phyloP scores from a whole-genome alignment of 2,797 vertebrate genomes.

The Myotis planiceps region DNA sequence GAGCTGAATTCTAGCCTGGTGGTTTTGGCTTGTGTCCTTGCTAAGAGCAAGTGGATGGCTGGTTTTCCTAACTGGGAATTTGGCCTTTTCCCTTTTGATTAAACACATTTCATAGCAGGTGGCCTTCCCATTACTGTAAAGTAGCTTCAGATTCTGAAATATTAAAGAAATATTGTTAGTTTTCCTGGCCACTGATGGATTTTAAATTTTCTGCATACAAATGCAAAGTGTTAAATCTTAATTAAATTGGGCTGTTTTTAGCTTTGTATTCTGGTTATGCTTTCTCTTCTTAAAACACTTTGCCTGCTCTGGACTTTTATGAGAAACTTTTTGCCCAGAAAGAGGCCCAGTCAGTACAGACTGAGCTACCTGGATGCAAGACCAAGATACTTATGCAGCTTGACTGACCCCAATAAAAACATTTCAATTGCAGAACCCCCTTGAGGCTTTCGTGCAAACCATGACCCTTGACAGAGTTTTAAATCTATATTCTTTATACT shows the following conservation, averaged over 20 bases:
- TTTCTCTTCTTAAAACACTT: slow-evolving; percentile 47
- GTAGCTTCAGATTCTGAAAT: slow-evolving; percentile 86
- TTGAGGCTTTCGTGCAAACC: not conserved
- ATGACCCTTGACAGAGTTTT: not conserved
- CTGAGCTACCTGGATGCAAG: not conserved
- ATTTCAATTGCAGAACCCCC: not conserved
- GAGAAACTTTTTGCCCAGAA: not conserved
- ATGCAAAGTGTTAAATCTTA: slow-evolving; percentile 79
- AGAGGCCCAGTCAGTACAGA: not conserved
- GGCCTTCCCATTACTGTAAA: slow-evolving; percentile 81
- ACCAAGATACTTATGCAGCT: not conserved
- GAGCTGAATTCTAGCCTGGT: not conserved
- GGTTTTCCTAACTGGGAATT: slow-evolving; percentile 43
- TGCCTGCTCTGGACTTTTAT: not conserved
- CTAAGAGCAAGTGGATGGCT: not conserved
- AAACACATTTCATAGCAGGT: slow-evolving; percentile 74
- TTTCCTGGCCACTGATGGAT: slow-evolving; percentile 43
- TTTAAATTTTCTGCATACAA: slow-evolving; percentile 75
- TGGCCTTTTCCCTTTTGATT: slow-evolving; percentile 31
- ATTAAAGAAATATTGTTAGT: slow-evolving; percentile 81
- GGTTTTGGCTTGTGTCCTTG: not conserved
- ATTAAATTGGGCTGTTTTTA: slow-evolving; percentile 53
- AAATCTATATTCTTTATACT: not conserved
- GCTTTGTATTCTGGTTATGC: slow-evolving; percentile 33
- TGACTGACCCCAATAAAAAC: not conserved